Conservation (phyloP, 2,797 vertebrate species). For the Acanthurus tractus region DNA sequence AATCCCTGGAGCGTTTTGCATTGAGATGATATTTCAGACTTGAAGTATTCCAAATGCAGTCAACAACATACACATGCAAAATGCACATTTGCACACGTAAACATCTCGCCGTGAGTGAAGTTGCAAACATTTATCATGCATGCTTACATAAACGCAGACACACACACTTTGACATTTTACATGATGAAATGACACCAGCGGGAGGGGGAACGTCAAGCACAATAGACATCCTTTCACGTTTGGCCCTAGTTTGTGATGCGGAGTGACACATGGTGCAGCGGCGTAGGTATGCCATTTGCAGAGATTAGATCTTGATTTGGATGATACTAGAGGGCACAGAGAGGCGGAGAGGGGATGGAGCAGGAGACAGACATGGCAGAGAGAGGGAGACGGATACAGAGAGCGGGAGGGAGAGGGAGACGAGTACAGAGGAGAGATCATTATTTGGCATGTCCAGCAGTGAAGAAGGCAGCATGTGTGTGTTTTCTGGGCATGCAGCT, state of each 20-base stretch:
- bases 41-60: not conserved
- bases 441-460: conserved; percentile 71
- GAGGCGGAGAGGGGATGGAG: not conserved
- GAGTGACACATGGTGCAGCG: conserved; percentile 63
- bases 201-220: conserved; percentile 50
- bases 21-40: too few species aligned
- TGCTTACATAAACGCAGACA: conserved; percentile 24
- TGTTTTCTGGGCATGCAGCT: conserved; percentile 67
- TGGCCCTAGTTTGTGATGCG: conserved; percentile 48
- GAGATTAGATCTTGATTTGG: conserved; percentile 66
- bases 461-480: conserved; percentile 47
- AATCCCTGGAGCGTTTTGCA: too few species aligned
- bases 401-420: conserved; percentile 4
- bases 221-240: conserved; percentile 26
- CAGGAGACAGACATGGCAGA: conserved; percentile 3
- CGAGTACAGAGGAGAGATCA: conserved; percentile 52
- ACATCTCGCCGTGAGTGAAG: not conserved
- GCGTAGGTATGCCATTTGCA: conserved; percentile 65
- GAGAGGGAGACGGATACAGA: conserved; percentile 18
- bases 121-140: not conserved
- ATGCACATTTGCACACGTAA: not conserved
- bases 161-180: conserved; percentile 67
- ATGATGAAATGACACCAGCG: conserved; percentile 58
- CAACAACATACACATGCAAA: not conserved
- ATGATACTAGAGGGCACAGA: conserved; percentile 52